Base-by-base conservation (phyloP, 1,140 invertebrate genomes). In the Metaphire vulgaris region DNA sequence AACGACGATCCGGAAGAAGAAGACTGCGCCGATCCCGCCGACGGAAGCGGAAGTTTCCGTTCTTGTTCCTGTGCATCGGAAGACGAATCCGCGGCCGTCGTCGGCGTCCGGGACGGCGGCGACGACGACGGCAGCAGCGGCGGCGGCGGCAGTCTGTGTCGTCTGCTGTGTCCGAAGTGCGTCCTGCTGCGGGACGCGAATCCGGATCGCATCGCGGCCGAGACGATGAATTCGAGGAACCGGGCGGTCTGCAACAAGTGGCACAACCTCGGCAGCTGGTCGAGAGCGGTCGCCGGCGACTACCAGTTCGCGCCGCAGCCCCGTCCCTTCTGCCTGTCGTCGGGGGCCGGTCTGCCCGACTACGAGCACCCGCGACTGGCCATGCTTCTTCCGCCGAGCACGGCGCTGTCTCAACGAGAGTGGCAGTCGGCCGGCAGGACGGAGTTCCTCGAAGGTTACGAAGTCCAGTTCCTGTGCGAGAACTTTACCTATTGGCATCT, bases 391-490 rank as follows among this genome's bases (percentile, higher is more conserved):
- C 77, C 77, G n/a, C 77, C 77, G 34, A 78, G 77, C 65, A n/a
- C 26, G 1, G 34, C 68, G 14, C 73, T 78, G 30, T 68, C 77
- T 15, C 30, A 28, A 0, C 26, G 64, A 1, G 77, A 78, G 29
- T 78, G 77, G 77, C 75, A 78, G 68, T 69, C 74, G 65, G 69
- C 41, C 29, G 67, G 66, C 2, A 31, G 72, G 21, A 69, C 64
- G 28, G 31, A 68, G 34, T 78, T 78, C 74, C 73, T 78, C 56
- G 77, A 78, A 33, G 77, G 77, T 28, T 75, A 75, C 6, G 77
- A 78, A 34, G 77, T 75, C 32, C 73, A 78, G 30, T 69, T 78
- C 29, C 74, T 78, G n/a, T 78, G 77, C 67, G 77, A 78, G 41
- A 76, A 75, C 69, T 71, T 74, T 33, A 66, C 65, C 29, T 75